Evolutionary conservation across 2,888 invertebrate genomes (phyloP), one percentile per base, ranked within the genome.

Genomic region (Lycocerus yunnanus): DNA sequence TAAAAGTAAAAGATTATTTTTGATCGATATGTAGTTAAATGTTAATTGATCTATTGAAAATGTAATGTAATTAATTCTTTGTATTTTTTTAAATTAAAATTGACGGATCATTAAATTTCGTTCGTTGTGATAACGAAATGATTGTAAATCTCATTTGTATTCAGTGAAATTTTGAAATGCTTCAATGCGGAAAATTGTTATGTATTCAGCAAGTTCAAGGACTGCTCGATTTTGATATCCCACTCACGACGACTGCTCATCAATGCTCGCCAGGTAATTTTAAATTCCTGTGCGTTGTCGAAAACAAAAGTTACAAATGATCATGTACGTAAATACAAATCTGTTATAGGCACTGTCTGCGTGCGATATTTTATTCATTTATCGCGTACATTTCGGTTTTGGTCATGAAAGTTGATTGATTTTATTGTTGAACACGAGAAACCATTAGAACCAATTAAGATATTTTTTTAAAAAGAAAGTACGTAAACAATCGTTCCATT

Each of bases 191-290:
- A 27, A 61, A 69, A 43, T 43, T 43, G 43, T 21, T 59, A 60
- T 58, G 18, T 66, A 74, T 74, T 74, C 70, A 68, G 71, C 71
- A 71, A 73, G 74, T 78, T 78, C 77, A 78, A 77, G 77, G 78
- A 24, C 69, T 73, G 58, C 69, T 74, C 70, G 66, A 74, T 68
- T 75, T 77, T 76, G 73, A 73, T 73, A 76, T 68, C 63, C 71
- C 58, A 24, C 73, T 76, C 77, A 77, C 77, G 75, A 72, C 72
- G 63, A 16, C 61, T 13, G 20, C 63, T 70, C 72, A 72, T 75
- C 72, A 75, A 70, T 73, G 70, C 75, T 27, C 24, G 43, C 68
- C 70, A 68, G 63, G 70, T 75, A 73, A 75, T 70, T 75, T 73
- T 21, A 60, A 73, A 75, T 75, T 61, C 75, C 75, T 73, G 24